A percentile compares a stretch with the other conserved stretches of the same genome.
phyloP scores from a whole-genome alignment of 1,140 invertebrate genomes.

The Wiebesia pumilae region DNA sequence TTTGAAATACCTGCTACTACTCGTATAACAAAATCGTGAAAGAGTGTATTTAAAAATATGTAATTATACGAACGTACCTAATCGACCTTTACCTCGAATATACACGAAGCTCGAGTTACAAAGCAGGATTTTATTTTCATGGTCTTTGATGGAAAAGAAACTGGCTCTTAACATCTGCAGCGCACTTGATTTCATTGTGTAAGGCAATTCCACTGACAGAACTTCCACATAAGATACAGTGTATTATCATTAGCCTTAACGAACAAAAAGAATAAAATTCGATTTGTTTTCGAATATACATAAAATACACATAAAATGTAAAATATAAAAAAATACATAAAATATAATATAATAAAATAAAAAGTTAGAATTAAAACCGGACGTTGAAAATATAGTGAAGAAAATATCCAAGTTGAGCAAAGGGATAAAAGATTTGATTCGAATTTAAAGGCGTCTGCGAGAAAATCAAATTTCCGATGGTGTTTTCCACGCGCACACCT shows the following conservation, averaged over 20 bases:
- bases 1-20: background rate
- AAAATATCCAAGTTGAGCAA: background rate
- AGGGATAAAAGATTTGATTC: background rate
- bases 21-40: background rate
- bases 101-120: conserved; percentile 14
- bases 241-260: no score
- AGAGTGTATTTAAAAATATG: background rate
- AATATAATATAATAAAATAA: no score
- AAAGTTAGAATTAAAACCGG: background rate
- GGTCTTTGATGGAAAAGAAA: conserved; percentile 46
- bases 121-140: conserved; percentile 5
- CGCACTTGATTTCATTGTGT: background rate
- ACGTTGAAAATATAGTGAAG: background rate
- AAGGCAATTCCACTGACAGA: background rate
- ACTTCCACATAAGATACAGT: no score
- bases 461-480: conserved; percentile 44
- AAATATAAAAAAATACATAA: no score
- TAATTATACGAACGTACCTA: conserved; percentile 3
- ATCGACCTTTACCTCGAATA: no score
- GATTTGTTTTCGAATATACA: no score
- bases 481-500: background rate
- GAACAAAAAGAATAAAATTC: no score
- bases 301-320: no score
- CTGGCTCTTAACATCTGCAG: background rate
- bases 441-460: conserved; percentile 22